Evolutionary conservation across 1,140 invertebrate species (phyloP).

Genomic region (Hylaeus volcanicus): DNA sequence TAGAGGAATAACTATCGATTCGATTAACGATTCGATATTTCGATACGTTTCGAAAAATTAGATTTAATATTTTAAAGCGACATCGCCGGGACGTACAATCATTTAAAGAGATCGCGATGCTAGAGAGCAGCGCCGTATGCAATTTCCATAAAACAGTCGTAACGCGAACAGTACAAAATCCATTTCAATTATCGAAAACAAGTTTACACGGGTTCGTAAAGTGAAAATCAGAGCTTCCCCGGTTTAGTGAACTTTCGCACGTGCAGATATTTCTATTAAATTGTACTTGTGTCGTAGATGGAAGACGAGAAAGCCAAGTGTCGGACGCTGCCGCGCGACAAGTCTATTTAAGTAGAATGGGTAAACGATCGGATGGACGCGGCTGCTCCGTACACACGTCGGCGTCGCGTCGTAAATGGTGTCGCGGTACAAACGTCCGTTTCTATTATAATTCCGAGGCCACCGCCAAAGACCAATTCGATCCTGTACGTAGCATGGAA

Average conservation of each 20-base stretch:
- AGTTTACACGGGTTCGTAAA: background rate
- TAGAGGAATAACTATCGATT: too few species aligned
- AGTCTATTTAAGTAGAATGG: slow-evolving; percentile 7
- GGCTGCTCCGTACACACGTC: too few species aligned
- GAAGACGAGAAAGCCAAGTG: too few species aligned
- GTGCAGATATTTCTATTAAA: background rate
- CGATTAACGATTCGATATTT: background rate
- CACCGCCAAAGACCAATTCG: too few species aligned
- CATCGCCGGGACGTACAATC: background rate
- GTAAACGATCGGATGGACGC: slow-evolving; percentile 15
- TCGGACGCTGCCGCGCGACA: background rate
- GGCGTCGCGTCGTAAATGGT: background rate
- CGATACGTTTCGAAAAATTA: background rate
- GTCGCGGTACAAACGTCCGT: too few species aligned
- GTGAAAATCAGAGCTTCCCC: background rate
- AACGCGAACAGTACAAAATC: background rate
- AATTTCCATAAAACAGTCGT: background rate
- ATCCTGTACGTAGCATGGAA: too few species aligned
- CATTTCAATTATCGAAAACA: slow-evolving; percentile 29
- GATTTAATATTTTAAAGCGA: slow-evolving; percentile 14
- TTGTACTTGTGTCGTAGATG: too few species aligned
- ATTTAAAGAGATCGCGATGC: too few species aligned
- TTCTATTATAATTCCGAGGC: too few species aligned
- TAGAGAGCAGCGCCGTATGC: background rate
- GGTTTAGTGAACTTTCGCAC: background rate